Percentiles rank a stretch among this genome's conserved stretches.
These are phyloP conservation scores for Marronus borbonicus DNA, from an alignment of 2,888 invertebrate species.

Conservation along the genomic window DNA sequence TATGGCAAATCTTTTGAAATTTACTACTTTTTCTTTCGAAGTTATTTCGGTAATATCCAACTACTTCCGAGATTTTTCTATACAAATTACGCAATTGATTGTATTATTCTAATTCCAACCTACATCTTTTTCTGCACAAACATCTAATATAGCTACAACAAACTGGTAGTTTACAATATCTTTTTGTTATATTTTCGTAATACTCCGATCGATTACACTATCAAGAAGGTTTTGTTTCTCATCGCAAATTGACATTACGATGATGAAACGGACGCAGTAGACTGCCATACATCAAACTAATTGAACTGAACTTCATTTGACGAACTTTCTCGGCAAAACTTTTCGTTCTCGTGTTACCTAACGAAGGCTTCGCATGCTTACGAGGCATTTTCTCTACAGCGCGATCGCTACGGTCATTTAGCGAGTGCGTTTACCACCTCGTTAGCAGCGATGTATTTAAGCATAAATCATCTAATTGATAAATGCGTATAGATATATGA, in stretches of 20 bases:
- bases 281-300: neutral
- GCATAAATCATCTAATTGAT: conserved; percentile 32
- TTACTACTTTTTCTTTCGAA: too few relatives aligned
- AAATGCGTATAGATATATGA: neutral
- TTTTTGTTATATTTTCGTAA: too few relatives aligned
- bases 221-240: neutral
- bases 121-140: too few relatives aligned
- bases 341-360: neutral
- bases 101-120: too few relatives aligned
- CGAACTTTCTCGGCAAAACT: neutral
- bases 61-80: too few relatives aligned
- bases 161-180: too few relatives aligned
- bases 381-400: neutral
- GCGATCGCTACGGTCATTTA: conserved; percentile 8
- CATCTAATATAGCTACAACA: too few relatives aligned
- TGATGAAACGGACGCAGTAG: neutral
- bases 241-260: neutral
- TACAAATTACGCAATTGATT: too few relatives aligned
- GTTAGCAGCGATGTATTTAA: conserved; percentile 24
- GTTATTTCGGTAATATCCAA: too few relatives aligned
- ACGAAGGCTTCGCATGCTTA: neutral
- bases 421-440: conserved; percentile 26
- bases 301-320: neutral
- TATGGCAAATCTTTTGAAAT: too few relatives aligned
- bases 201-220: too few relatives aligned